Conservation (phyloP, 2,797 vertebrate genomes). For the Molossus alvarezi region DNA sequence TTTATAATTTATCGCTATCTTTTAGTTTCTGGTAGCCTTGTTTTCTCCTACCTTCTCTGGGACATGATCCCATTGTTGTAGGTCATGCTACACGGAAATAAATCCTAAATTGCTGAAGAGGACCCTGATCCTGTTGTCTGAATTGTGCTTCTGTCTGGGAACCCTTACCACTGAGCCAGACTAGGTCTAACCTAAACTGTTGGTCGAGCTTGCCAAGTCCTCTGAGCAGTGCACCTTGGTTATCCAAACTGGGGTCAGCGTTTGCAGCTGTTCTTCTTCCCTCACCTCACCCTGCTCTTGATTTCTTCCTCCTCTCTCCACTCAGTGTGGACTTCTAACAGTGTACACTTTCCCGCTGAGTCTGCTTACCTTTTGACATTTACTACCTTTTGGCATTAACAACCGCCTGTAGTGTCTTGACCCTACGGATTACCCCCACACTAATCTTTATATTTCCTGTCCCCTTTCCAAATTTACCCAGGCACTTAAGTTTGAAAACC, state of each 20-base stretch:
- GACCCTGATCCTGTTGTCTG: not conserved
- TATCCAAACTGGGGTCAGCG: not conserved
- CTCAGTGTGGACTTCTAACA: not conserved
- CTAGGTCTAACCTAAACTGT: not conserved
- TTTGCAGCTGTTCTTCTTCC: conserved; percentile 59
- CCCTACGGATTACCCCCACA: conserved; percentile 10
- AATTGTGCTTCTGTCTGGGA: not conserved
- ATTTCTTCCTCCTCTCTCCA: conserved; percentile 36
- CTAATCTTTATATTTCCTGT: conserved; percentile 55
- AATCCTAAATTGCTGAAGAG: conserved; percentile 25
- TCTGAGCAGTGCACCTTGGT: not conserved
- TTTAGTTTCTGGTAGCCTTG: conserved; percentile 61
- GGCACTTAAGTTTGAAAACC: conserved; percentile 64
- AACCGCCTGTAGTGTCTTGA: conserved; percentile 60
- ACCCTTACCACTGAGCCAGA: not conserved
- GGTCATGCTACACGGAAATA: not conserved
- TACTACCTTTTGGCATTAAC: conserved; percentile 74
- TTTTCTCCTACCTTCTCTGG: not conserved
- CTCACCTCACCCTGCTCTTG: conserved; percentile 36
- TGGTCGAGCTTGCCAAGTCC: not conserved
- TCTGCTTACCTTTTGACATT: conserved; percentile 76
- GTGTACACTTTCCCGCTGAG: conserved; percentile 53
- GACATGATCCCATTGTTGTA: conserved; percentile 17
- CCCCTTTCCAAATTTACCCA: conserved; percentile 29
- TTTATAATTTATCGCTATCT: conserved; percentile 42